Percentiles rank a stretch among this genome's conserved stretches.
phyloP scores from a whole-genome alignment of 1,140 invertebrate genomes.

The Cepaea nemoralis region DNA sequence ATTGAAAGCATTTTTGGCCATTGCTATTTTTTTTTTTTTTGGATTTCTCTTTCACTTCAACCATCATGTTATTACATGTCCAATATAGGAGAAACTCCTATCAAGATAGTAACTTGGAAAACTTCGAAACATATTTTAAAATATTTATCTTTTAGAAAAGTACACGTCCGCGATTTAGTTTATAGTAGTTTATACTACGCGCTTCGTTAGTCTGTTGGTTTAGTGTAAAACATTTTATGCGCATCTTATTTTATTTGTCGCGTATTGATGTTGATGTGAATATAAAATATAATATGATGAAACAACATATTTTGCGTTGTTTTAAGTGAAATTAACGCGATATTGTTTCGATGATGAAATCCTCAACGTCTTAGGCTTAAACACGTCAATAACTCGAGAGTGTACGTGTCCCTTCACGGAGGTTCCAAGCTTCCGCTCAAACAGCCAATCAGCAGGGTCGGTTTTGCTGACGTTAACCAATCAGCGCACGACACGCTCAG shows the following conservation, averaged over 20 bases:
- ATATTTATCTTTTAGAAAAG: too few species aligned
- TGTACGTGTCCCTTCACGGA: conserved; percentile 42
- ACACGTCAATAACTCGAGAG: conserved; percentile 6
- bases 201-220: background rate
- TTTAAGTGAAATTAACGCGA: background rate
- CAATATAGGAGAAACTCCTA: too few species aligned
- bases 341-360: background rate
- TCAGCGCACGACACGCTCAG: conserved; percentile 43
- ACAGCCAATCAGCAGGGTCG: conserved; percentile 38
- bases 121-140: too few species aligned
- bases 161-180: too few species aligned
- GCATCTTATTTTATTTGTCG: background rate
- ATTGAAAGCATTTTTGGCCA: too few species aligned
- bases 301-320: background rate
- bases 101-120: too few species aligned
- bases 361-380: background rate
- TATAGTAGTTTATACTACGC: background rate
- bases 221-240: background rate
- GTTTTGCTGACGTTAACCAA: conserved; percentile 42
- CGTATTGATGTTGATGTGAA: background rate
- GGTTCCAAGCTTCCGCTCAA: conserved; percentile 14
- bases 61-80: too few species aligned
- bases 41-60: too few species aligned
- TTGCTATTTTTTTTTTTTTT: too few species aligned
- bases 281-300: background rate